Evolutionary conservation across 35 echinoderm and acorn worm genomes (phyloP).

Genomic region (Lytechinus variegatus): DNA sequence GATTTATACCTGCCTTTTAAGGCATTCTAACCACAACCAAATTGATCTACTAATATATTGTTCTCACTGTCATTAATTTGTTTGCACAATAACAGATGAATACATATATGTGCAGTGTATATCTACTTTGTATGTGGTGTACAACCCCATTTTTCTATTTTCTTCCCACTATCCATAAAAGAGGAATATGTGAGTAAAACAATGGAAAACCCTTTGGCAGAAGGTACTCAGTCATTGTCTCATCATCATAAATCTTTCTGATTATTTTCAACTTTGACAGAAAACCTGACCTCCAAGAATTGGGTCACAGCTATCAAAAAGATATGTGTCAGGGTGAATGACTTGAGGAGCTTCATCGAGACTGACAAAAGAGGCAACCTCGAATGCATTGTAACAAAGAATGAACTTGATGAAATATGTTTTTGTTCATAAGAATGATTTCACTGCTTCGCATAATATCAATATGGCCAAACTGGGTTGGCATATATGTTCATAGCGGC

Average conservation of each 20-base stretch:
- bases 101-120: neutral
- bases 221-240: neutral
- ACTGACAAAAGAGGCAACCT: neutral
- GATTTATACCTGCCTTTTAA: neutral
- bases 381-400: neutral
- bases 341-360: neutral
- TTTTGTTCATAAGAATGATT: neutral
- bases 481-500: no score
- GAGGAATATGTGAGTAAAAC: neutral
- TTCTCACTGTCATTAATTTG: neutral
- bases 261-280: conserved; percentile 4
- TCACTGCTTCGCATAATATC: no score
- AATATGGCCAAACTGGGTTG: no score
- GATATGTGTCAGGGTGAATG: neutral
- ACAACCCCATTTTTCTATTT: neutral
- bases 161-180: neutral
- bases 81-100: neutral
- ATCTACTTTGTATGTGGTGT: neutral
- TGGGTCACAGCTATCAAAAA: neutral
- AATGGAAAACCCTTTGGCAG: neutral
- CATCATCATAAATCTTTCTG: neutral
- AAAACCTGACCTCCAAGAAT: neutral
- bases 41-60: neutral
- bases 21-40: neutral
- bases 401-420: neutral